phyloP scores from a whole-genome alignment of 2,888 invertebrate genomes.

The Microctonus aethiopoides region DNA sequence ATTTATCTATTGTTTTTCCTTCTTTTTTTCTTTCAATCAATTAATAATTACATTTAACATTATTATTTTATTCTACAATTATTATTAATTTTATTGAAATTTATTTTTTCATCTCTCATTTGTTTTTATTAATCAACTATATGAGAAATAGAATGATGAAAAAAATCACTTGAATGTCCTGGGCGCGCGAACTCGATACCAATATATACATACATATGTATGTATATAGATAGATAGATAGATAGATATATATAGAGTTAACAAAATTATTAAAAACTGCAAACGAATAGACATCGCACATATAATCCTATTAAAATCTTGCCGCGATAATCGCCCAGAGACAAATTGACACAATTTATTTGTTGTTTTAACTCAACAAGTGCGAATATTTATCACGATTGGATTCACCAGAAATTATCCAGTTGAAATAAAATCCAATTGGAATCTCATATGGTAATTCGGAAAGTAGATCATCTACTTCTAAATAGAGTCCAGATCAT shows the following conservation, averaged over 20 bases:
- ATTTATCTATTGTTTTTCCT: background rate
- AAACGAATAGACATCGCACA: background rate
- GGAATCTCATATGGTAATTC: conserved; percentile 35
- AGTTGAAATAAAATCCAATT: conserved; percentile 25
- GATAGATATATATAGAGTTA: too few species aligned
- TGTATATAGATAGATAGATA: too few species aligned
- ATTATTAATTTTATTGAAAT: conserved; percentile 10
- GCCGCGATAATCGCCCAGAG: background rate
- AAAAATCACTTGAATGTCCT: background rate
- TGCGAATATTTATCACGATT: conserved; percentile 26
- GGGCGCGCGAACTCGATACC: background rate
- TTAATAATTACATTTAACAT: background rate
- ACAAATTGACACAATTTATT: background rate
- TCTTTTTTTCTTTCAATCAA: background rate
- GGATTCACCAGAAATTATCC: background rate
- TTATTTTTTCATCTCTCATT: background rate
- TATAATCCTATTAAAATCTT: background rate
- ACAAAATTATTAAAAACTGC: background rate
- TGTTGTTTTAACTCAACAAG: background rate
- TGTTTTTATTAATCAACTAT: background rate
- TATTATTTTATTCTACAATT: conserved; percentile 1
- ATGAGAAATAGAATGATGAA: background rate
- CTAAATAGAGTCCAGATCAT: conserved; percentile 20
- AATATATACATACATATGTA: too few species aligned
- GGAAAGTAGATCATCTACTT: conserved; percentile 16